A percentile compares a stretch with the other conserved stretches of the same genome.
These are phyloP conservation scores for Anomalospiza imberbis DNA, from an alignment of 2,797 vertebrate species.

Conservation along the genomic window DNA sequence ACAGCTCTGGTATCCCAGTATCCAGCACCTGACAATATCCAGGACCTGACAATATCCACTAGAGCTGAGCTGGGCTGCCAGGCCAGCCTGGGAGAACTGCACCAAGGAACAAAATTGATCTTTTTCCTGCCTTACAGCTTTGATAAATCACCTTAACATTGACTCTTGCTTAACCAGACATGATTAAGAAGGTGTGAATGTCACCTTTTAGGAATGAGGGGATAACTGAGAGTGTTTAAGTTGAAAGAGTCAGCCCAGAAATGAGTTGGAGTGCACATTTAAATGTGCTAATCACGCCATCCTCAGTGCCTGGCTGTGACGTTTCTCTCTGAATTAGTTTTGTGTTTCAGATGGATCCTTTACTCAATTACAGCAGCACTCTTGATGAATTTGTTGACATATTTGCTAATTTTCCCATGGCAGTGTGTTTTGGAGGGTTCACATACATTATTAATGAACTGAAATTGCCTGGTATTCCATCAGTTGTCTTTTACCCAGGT, in stretches of 20 bases:
- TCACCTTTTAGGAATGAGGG: slow-evolving; percentile 6
- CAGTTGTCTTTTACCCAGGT: background rate
- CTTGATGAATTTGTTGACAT: slow-evolving; percentile 16
- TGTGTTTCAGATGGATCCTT: background rate
- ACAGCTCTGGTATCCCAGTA: background rate
- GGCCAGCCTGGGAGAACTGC: background rate
- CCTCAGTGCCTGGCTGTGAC: background rate
- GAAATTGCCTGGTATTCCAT: background rate
- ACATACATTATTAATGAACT: slow-evolving; percentile 10
- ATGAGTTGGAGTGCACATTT: background rate
- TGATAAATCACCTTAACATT: background rate
- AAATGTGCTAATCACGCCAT: background rate
- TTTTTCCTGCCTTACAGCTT: background rate
- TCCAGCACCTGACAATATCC: background rate
- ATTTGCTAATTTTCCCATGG: slow-evolving; percentile 4
- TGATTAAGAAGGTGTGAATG: background rate
- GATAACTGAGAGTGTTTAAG: background rate
- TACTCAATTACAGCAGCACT: slow-evolving; percentile 4
- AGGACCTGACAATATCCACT: background rate
- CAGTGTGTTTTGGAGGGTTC: background rate
- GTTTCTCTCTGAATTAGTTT: background rate
- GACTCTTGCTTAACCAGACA: background rate
- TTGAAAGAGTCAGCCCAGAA: background rate
- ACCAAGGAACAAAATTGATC: background rate
- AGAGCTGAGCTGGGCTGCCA: background rate